Evolutionary conservation across 2,113 vertebrate species (phyloP), one percentile per base, ranked within the genome.

Genomic region (Odontophorus gujanensis): DNA sequence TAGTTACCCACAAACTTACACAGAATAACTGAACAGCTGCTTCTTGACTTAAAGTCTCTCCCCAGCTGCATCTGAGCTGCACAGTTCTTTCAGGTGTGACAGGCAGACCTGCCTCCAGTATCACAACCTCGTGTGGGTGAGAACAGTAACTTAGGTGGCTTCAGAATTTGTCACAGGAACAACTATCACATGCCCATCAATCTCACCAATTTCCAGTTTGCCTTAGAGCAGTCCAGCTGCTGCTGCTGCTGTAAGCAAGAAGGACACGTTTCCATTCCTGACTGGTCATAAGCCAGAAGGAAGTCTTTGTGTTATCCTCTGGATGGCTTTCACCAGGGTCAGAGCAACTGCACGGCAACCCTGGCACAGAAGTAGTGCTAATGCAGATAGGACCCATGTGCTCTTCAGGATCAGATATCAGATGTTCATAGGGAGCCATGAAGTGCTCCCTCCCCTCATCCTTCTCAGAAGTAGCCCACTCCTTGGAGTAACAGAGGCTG

Each of bases 41-140:
- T 95, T 95, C 76, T 94, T 86, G 77, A 88, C 90, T 96, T 92
- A 68, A 92, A 84, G 75, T 81, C 65, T 86, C 76, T 90, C 73
- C 66, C 66, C 75, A 22, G 69, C 43, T 89, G 76, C 92, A 77
- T 83, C 78, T 36, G 48, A 83, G 65, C 48, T 83, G 43, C 65
- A 94, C 73, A 75, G 68, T 65, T 83, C 85, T 92, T 77, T 90
- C 91, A 95, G 81, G 76, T 95, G 89, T 94, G 91, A 93, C 94
- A 96, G 55, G 32, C 76, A 93, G 93, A 92, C 90, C 85, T 96
- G 79, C 63, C 67, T 84, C 48, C 24, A 66, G 53, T 69, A 85
- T 36, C 45, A 53, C 2, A 89, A 71, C 26, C 34, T 85, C 79
- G 26, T 59, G 76, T 67, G 76, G 36, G 47, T 85, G 50, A 88